These are phyloP conservation scores for Periophthalmus modestus DNA, from an alignment of 2,113 vertebrate species.

Conservation along the genomic window DNA sequence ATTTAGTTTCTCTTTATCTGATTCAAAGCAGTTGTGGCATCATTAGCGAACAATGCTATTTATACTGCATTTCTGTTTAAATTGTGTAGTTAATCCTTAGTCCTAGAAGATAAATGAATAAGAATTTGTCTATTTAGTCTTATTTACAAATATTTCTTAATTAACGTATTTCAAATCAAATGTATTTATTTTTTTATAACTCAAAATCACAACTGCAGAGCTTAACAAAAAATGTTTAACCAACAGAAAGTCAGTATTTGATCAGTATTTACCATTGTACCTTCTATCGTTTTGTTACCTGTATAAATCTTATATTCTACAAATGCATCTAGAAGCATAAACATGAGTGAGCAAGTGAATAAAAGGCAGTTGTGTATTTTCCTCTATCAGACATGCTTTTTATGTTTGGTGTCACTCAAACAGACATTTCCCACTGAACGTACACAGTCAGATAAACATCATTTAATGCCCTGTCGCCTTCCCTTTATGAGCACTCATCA, in stretches of 20 bases:
- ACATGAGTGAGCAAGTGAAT: constrained; percentile 49
- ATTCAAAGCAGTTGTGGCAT: neutral
- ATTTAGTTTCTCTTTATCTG: neutral
- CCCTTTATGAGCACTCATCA: constrained; percentile 64
- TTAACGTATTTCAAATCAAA: neutral
- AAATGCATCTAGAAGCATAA: neutral
- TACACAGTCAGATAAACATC: constrained; percentile 58
- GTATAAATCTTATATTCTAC: neutral
- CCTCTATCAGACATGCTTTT: constrained; percentile 42
- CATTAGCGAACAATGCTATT: neutral
- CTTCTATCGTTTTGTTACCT: neutral
- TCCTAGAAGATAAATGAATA: neutral
- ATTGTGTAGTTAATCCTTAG: no score
- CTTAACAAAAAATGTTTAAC: no score
- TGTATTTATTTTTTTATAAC: no score
- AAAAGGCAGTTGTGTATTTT: constrained; percentile 60
- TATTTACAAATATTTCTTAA: neutral
- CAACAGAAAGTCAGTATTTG: no score
- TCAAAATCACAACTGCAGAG: no score
- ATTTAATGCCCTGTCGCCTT: constrained; percentile 64
- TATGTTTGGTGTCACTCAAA: constrained; percentile 50
- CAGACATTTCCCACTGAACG: constrained; percentile 28
- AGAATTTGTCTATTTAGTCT: neutral
- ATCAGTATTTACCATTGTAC: neutral
- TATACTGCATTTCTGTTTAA: neutral